Percentiles rank a stretch among this genome's conserved stretches.
Conservation (phyloP, 2,797 vertebrate genomes). For the Myiothlypis chrysogaster region DNA sequence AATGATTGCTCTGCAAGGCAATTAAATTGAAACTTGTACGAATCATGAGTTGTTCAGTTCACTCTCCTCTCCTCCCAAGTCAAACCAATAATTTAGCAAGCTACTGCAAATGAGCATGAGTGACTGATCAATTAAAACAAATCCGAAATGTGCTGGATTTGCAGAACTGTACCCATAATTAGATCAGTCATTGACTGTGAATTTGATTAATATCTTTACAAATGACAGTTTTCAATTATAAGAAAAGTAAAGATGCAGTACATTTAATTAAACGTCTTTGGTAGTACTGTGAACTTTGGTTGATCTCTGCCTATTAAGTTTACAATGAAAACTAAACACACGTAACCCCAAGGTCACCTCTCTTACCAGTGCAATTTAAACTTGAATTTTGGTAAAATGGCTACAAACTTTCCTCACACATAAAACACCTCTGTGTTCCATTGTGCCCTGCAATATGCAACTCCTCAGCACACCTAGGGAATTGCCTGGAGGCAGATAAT, state of each 20-base stretch:
- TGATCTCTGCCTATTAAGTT: conserved; percentile 47
- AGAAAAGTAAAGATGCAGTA: conserved; percentile 52
- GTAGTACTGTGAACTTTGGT: not conserved
- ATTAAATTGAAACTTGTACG: conserved; percentile 54
- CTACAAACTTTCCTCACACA: not conserved
- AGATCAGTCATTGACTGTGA: conserved; percentile 56
- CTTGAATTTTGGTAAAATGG: conserved; percentile 2
- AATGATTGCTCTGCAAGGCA: conserved; percentile 47
- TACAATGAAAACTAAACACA: conserved; percentile 48
- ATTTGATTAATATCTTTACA: conserved; percentile 61
- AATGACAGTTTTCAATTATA: conserved; percentile 61
- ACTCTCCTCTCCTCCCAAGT: conserved; percentile 47
- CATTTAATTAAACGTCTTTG: conserved; percentile 44
- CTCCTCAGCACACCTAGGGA: not conserved
- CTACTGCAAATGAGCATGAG: conserved; percentile 53
- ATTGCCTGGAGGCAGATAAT: conserved; percentile 5
- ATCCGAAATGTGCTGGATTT: conserved; percentile 40
- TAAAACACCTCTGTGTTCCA: not conserved
- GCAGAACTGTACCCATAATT: conserved; percentile 41
- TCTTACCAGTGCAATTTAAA: not conserved
- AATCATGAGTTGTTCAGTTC: conserved; percentile 42
- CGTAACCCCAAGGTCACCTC: conserved; percentile 26
- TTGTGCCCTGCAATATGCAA: not conserved
- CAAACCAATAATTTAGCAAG: conserved; percentile 55
- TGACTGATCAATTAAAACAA: conserved; percentile 66